Base-by-base conservation (phyloP, 2,888 invertebrate species). In the Piscicola geometra region DNA sequence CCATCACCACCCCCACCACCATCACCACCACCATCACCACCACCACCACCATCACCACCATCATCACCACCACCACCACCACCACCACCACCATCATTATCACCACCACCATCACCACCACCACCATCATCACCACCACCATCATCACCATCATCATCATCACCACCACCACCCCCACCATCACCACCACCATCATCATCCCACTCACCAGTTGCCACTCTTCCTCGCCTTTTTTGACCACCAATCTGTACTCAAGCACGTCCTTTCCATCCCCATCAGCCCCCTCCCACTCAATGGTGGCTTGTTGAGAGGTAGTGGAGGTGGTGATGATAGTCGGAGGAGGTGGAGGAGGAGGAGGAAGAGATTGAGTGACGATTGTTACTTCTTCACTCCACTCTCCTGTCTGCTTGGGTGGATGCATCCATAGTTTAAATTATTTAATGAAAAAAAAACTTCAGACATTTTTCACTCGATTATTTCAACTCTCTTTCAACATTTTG, bases 241-340 rank as follows among this genome's bases (percentile, higher is more conserved):
- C 52, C 32, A 75, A 25, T 78, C 90, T 88, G 85, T 93, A 94
- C 82, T 93, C 92, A 56, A 89, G 87, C 66, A 94, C 88, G 32
- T 90, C 88, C 32, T 93, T 90, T 60, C 94, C 94, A 86, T 94
- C 93, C 83, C 89, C 89, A 56, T 87, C 85, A 0, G 94, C 93
- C 81, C 91, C 90, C 76, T 88, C 88, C 95, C 94, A 95, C 77
- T 89, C 88, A 76, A 93, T 88, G 73, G 88, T 87, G 15, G 90
- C 88, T 80, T 89, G 88, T 81, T 90, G 90, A 33, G 92, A 88
- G 60, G 90, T 89, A 82, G 90, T 90, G 77, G 90, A 88, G 52
- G 83, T 90, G 77, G 90, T 88, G 52, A 83, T 82, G 33, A 90
- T 89, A 76, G 86, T 82, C 0, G 88, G 87, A 12, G 90, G 88